Evolutionary conservation across 2,113 vertebrate genomes (phyloP), one percentile per base, ranked within the genome.

Genomic region (Cariama cristata): DNA sequence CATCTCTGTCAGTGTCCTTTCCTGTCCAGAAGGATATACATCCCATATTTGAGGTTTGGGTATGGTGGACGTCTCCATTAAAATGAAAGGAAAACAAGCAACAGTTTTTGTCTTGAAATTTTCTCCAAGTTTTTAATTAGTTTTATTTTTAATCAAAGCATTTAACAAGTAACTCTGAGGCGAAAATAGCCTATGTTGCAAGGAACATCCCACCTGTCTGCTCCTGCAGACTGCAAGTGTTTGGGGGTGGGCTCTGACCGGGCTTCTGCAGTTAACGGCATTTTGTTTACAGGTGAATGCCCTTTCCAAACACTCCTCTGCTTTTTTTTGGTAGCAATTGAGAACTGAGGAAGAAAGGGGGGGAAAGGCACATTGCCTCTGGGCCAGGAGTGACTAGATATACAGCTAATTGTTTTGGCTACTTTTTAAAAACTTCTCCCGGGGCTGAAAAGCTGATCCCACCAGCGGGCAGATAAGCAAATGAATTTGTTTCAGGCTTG

Each of bases 401-500:
- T 20, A 71, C 19, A 77, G 71, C 45, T 90, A 90, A 95, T 93
- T 90, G 59, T 94, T 93, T 92, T 86, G 59, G 85, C 72, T 86
- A 77, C 66, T 80, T 95, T 76, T 90, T 50, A 69, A 59, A 93
- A 90, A 69, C 23, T 82, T 92, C 28, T 95, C 44, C 26, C 33
- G 45, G 28, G 27, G 9, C 35, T 73, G 40, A 77, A 69, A 96
- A 94, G 33, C 50, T 52, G 58, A 95, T 97, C 69, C 58, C 90
- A 93, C 79, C 38, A 59, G 55, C 6, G 4, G 55, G 38, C 42
- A 93, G 62, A 91, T 76, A 93, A 69, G 63, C 12, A 49, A 92
- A 96, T 64, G 68, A 89, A 82, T 89, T 95, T 89, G 56, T 92
- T 73, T 84, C 75, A 80, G 60, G 30, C 71, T 94, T 77, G 53